These are phyloP conservation scores for Menidia menidia DNA, from an alignment of 2,797 vertebrate genomes.

Conservation along the genomic window DNA sequence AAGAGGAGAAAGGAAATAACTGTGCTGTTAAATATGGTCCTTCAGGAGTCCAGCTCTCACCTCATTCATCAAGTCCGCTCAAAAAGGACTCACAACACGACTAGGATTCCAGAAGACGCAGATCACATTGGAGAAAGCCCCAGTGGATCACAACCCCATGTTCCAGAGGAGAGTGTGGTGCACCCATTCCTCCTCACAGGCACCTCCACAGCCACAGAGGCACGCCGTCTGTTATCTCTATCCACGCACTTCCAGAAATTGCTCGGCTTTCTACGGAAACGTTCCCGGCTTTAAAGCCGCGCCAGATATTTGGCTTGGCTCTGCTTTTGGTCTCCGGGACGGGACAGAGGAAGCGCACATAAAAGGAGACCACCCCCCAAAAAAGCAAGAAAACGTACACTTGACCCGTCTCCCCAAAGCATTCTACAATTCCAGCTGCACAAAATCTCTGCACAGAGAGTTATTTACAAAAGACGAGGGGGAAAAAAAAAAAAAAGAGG, in stretches of 20 bases:
- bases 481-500: background rate
- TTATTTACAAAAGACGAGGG: constrained; percentile 1
- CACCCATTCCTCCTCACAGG: constrained; percentile 39
- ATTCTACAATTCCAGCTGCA: constrained; percentile 16
- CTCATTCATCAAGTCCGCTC: background rate
- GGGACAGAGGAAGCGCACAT: constrained; percentile 47
- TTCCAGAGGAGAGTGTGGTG: constrained; percentile 33
- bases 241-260: constrained; percentile 63
- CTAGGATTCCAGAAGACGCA: background rate
- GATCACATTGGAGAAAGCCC: constrained; percentile 22
- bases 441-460: constrained; percentile 18
- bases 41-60: constrained; percentile 1
- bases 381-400: constrained; percentile 27
- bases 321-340: constrained; percentile 41
- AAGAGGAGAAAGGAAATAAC: too few species aligned
- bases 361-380: constrained; percentile 26
- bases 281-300: constrained; percentile 58
- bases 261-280: constrained; percentile 55
- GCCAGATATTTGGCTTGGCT: constrained; percentile 78
- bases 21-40: background rate
- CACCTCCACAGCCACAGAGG: constrained; percentile 51
- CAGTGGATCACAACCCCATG: constrained; percentile 48
- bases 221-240: constrained; percentile 68
- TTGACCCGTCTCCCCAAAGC: constrained; percentile 17
- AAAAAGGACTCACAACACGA: constrained; percentile 7